Base-by-base conservation (phyloP, 2,888 invertebrate species). In the Agonopterix heracliana region DNA sequence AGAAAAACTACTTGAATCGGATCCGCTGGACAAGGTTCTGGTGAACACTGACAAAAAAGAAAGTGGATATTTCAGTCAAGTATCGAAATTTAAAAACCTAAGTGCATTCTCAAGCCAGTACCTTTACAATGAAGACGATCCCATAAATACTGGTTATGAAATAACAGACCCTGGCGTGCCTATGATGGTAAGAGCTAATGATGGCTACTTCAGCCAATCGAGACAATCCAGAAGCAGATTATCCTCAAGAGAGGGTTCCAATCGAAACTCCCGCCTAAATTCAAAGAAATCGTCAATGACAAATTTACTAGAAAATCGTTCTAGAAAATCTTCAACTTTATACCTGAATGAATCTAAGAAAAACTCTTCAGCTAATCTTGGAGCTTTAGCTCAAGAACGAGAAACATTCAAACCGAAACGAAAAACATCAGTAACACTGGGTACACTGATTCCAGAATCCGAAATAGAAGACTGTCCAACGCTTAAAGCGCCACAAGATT, bases 151-250 rank as follows among this genome's bases (percentile, higher is more conserved):
- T 0, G 92, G 92, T 34, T 92, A 92, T 62, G 91, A 92, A 75
- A 91, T 93, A 17, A 91, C 90, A 2, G 92, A 92, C 54, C 92
- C 93, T 0, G 92, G 91, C 46, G 87, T 91, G 5, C 93, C 93
- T 0, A 93, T 93, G 93, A 89, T 93, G 89, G 68, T 91, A 17
- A 71, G 85, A 52, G 89, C 90, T 8, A 92, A 92, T 55, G 92
- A 92, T 60, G 92, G 91, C 1, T 92, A 91, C 76, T 92, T 89
- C 61, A 90, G 89, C 60, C 89, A 89, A 47, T 87, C 87, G 2
- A 71, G 84, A 42, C 87, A 86, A 61, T 86, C 88, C 1, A 77
- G 63, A 61, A 88, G 84, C 54, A 75, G 69, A 55, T 26, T 84
- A 10, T 79, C 86, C 12, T 87, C 86, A 14, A 71, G 78, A 62